Evolutionary conservation across 2,888 invertebrate genomes (phyloP), one percentile per base, ranked within the genome.

Genomic region (Trichopria drosophilae): DNA sequence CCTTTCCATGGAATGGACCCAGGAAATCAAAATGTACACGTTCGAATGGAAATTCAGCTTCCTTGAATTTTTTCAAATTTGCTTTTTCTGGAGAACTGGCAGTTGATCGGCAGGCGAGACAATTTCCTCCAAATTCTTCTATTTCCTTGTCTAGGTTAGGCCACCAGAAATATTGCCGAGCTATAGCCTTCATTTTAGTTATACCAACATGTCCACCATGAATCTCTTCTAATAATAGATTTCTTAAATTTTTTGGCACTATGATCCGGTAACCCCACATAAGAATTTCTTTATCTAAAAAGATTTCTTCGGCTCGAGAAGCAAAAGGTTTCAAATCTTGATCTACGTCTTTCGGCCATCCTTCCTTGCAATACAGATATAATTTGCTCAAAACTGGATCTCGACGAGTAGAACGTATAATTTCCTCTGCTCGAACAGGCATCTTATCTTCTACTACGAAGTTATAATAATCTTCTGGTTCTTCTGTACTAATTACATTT

Each of bases 151-250:
- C 63, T 5, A 64, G 53, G 18, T 54, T 46, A 24, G 53, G 57
- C 65, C 64, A 67, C 52, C 60, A 63, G 7, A 62, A 57, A 36
- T 62, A 62, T 4, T 56, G 54, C 20, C 64, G 43, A n/a, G 66
- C 63, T 6, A 65, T 23, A 6, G 51, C 31, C 40, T 67, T 65
- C 58, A 64, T 67, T 29, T 60, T 62, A 3, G 58, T 57, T n/a
- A 65, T 58, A 2, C 65, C 64, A 20, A 59, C 35, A 48, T 63
- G 61, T 3, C 62, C 62, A 2, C 45, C 37, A 41, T 66, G 62
- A n/a, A 66, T 55, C 48, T 65, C 61, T 13, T 57, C 12, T 3
- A 65, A 37, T 5, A 66, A 37, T 12, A 48, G 24, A 4, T 15
- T 10, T 16, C 57, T 53, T 3, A 58, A 53, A 23, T 48, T 53